phyloP scores from a whole-genome alignment of 2,797 vertebrate genomes.

The Streptopelia turtur region DNA sequence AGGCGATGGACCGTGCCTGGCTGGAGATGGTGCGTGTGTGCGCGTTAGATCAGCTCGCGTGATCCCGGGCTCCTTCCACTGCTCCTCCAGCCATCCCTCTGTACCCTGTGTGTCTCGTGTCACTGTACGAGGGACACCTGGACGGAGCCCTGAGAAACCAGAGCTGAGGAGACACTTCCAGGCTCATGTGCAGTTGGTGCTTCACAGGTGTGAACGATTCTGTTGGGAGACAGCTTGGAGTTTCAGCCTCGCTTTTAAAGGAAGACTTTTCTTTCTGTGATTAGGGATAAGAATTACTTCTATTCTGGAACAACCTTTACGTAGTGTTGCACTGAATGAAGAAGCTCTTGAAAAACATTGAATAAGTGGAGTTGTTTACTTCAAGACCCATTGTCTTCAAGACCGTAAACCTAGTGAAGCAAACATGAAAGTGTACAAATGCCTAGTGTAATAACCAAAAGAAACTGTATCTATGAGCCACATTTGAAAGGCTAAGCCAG shows the following conservation, averaged over 20 bases:
- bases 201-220: not conserved
- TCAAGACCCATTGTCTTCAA: not conserved
- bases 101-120: not conserved
- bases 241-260: not conserved
- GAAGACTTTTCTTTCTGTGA: not conserved
- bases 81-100: not conserved
- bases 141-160: not conserved
- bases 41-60: fast-evolving
- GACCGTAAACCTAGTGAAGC: not conserved
- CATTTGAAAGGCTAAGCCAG: not conserved
- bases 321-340: not conserved
- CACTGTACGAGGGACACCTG: not conserved
- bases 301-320: not conserved
- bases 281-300: not conserved
- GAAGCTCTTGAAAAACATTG: not conserved
- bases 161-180: not conserved
- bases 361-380: not conserved
- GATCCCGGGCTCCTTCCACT: fast-evolving
- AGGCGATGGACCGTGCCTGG: not conserved
- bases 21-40: not conserved
- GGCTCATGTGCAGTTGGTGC: not conserved
- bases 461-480: not conserved
- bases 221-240: not conserved
- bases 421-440: not conserved
- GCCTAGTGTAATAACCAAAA: not conserved